Conservation (phyloP, 2,113 vertebrate species). For the Camelus bactrianus region DNA sequence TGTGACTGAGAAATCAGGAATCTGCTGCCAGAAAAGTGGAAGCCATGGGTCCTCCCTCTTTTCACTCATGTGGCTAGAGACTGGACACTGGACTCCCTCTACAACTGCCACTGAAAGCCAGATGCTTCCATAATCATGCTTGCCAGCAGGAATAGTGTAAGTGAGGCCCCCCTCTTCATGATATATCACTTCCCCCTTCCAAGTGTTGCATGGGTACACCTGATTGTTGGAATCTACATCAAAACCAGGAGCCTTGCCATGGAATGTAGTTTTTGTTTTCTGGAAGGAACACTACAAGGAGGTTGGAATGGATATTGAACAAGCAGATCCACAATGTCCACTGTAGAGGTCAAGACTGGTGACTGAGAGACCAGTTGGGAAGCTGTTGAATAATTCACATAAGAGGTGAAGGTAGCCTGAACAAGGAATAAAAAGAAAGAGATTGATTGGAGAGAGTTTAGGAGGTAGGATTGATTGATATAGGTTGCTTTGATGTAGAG, state of each 20-base stretch:
- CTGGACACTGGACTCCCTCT: slow-evolving; percentile 26
- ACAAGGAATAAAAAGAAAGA: neutral
- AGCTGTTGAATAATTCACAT: slow-evolving; percentile 20
- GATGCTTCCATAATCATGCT: slow-evolving; percentile 15
- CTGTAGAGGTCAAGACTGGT: slow-evolving; percentile 5
- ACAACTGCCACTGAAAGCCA: neutral
- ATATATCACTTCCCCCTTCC: neutral
- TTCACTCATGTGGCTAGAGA: neutral
- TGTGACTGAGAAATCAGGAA: slow-evolving; percentile 44
- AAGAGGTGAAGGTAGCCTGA: slow-evolving; percentile 4
- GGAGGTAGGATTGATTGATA: neutral
- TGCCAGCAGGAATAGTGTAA: slow-evolving; percentile 17
- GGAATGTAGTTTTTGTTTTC: slow-evolving; percentile 19
- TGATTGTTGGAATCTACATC: slow-evolving; percentile 20
- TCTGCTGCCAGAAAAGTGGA: slow-evolving; percentile 19
- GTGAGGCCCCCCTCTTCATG: neutral
- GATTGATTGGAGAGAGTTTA: neutral
- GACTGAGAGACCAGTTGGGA: neutral
- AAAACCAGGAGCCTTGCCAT: slow-evolving; percentile 15
- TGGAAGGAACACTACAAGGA: neutral
- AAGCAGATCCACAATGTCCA: neutral
- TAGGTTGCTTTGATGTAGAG: neutral
- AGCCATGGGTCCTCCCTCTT: neutral
- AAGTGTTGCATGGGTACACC: neutral
- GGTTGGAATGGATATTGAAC: neutral